These are phyloP conservation scores for Prunella fulvescens DNA, from an alignment of 2,113 vertebrate genomes.

Conservation along the genomic window DNA sequence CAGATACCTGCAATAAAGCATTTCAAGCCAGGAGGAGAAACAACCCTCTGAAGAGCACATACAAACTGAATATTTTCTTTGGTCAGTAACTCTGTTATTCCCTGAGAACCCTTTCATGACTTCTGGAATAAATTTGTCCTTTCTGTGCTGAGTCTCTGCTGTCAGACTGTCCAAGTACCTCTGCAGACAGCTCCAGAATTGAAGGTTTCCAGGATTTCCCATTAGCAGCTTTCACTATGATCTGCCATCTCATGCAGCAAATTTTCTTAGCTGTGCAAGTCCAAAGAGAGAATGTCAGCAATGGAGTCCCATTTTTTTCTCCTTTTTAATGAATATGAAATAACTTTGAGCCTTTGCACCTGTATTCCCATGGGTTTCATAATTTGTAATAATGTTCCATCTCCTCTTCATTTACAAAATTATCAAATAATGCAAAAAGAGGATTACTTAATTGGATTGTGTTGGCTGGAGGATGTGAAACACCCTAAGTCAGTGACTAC, in stretches of 20 bases:
- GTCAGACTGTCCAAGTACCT: not conserved
- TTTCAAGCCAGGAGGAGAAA: slow-evolving; percentile 1
- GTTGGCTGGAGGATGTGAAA: not conserved
- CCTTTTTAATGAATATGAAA: not conserved
- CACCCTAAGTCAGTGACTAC: not conserved
- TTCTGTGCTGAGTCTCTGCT: not conserved
- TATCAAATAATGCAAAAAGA: not conserved
- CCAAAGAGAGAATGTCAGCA: not conserved
- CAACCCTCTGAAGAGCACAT: not conserved
- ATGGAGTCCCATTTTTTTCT: not conserved
- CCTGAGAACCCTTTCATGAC: not conserved
- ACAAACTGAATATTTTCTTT: not conserved
- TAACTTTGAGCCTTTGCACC: not conserved
- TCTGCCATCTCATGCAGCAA: not conserved
- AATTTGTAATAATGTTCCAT: not conserved
- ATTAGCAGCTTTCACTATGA: not conserved
- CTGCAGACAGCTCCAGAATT: not conserved
- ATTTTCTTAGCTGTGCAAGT: not conserved
- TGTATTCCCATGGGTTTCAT: not conserved
- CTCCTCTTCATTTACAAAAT: not conserved
- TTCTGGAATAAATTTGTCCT: not conserved
- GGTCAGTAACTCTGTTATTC: not conserved
- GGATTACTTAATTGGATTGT: not conserved
- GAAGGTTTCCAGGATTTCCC: not conserved
- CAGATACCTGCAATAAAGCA: slow-evolving; percentile 11